Percentiles rank a stretch among this genome's conserved stretches.
Evolutionary conservation across 2,797 vertebrate genomes (phyloP).

Genomic region (Clamator glandarius): DNA sequence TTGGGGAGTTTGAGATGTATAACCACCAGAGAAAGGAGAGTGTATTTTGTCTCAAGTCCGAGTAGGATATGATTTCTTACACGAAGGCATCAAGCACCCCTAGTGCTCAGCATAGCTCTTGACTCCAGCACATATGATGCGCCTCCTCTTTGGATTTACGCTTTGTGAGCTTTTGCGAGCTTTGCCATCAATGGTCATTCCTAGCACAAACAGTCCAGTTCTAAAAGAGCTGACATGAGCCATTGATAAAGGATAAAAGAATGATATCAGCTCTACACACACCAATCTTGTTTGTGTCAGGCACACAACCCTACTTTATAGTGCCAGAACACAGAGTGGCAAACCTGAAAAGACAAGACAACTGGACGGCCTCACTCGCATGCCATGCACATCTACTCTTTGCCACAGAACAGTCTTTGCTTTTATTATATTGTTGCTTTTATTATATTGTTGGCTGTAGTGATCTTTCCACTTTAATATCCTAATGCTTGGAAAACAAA

Average conservation of each 20-base stretch:
- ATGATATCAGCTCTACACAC: not conserved
- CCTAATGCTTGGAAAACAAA: not conserved
- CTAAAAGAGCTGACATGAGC: not conserved
- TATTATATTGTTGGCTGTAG: fast-evolving
- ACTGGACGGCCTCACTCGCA: not conserved
- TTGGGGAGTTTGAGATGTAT: not conserved
- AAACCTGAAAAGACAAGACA: not conserved
- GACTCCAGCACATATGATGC: too few relatives aligned
- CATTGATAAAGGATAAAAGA: not conserved
- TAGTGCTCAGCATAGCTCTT: not conserved
- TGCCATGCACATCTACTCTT: not conserved
- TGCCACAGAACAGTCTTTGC: not conserved
- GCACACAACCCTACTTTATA: not conserved
- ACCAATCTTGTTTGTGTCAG: not conserved
- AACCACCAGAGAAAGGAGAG: not conserved
- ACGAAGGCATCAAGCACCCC: not conserved
- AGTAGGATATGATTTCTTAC: not conserved
- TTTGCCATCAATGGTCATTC: not conserved
- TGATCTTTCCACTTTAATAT: not conserved
- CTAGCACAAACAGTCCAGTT: not conserved
- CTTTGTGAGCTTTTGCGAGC: not conserved
- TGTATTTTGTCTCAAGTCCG: not conserved
- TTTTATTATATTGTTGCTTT: too few relatives aligned
- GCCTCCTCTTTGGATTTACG: fast-evolving
- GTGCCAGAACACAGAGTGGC: too few relatives aligned